Evolutionary conservation across 2,888 invertebrate species (phyloP).

Genomic region (Bombyx huttoni): DNA sequence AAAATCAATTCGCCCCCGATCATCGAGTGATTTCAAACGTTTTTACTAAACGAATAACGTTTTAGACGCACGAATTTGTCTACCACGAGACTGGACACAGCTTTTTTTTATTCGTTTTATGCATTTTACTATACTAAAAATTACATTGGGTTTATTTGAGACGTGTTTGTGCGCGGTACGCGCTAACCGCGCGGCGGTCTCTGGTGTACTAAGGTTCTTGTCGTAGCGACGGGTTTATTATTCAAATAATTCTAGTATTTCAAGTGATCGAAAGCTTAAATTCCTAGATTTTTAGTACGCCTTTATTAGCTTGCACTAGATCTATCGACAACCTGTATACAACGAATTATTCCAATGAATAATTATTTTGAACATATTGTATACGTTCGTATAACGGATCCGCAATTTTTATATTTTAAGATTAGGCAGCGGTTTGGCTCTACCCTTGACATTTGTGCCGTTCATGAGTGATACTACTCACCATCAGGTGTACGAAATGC

Average conservation of each 20-base stretch:
- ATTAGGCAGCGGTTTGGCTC: too few relatives aligned
- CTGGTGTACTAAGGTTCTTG: slow-evolving; percentile 34
- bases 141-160: slow-evolving; percentile 1
- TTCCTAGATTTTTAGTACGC: too few relatives aligned
- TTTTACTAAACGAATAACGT: not conserved
- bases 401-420: too few relatives aligned
- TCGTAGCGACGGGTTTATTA: slow-evolving; percentile 12
- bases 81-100: not conserved
- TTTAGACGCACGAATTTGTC: not conserved
- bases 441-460: too few relatives aligned
- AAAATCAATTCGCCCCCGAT: slow-evolving; percentile 3
- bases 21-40: not conserved
- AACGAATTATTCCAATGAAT: too few relatives aligned
- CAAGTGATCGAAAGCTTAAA: not conserved
- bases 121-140: not conserved
- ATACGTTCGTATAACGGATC: too few relatives aligned
- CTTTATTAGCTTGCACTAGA: not conserved
- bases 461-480: too few relatives aligned
- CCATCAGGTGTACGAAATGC: too few relatives aligned
- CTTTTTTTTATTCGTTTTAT: not conserved
- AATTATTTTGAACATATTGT: too few relatives aligned
- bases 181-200: slow-evolving; percentile 53
- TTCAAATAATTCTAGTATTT: slow-evolving; percentile 13
- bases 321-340: too few relatives aligned
- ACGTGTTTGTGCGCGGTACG: slow-evolving; percentile 26